Evolutionary conservation across 1,140 invertebrate species (phyloP).

Genomic region (Zaprionus kolodkinae): DNA sequence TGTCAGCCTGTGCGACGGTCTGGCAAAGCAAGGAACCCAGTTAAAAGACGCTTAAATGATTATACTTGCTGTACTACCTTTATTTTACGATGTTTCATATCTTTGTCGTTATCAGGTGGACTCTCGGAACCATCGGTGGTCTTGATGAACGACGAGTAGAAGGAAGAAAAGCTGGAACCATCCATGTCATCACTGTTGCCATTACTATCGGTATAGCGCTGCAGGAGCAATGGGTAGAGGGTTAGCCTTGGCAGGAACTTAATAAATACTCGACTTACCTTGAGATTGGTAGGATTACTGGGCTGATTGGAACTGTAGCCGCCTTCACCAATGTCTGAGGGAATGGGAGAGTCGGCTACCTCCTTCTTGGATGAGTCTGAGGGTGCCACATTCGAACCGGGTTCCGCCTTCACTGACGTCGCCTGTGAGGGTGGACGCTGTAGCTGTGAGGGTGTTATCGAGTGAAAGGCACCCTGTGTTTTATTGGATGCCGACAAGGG

Average conservation of each 20-base stretch:
- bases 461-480: conserved; percentile 72
- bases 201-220: conserved; percentile 81
- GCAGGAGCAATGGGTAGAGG: not conserved
- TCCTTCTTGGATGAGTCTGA: conserved; percentile 87
- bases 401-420: conserved; percentile 87
- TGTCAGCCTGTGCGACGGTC: conserved; percentile 25
- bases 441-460: conserved; percentile 71
- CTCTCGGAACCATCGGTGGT: conserved; percentile 84
- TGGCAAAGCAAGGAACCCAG: conserved; percentile 8
- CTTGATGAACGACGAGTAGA: conserved; percentile 86
- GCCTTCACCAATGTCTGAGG: conserved; percentile 71
- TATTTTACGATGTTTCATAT: conserved; percentile 65
- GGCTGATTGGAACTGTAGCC: conserved; percentile 61
- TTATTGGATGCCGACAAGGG: conserved; percentile 39
- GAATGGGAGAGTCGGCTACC: conserved; percentile 83
- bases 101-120: conserved; percentile 77
- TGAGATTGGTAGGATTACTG: conserved; percentile 39
- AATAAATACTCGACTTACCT: conserved; percentile 31
- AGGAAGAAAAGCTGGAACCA: conserved; percentile 85
- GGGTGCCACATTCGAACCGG: conserved; percentile 85
- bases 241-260: too few relatives aligned
- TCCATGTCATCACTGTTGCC: conserved; percentile 84
- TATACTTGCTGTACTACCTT: conserved; percentile 47
- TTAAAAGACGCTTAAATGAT: too few relatives aligned
- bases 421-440: conserved; percentile 86